Evolutionary conservation across 2,113 vertebrate species (phyloP).

Genomic region (Motacilla alba): DNA sequence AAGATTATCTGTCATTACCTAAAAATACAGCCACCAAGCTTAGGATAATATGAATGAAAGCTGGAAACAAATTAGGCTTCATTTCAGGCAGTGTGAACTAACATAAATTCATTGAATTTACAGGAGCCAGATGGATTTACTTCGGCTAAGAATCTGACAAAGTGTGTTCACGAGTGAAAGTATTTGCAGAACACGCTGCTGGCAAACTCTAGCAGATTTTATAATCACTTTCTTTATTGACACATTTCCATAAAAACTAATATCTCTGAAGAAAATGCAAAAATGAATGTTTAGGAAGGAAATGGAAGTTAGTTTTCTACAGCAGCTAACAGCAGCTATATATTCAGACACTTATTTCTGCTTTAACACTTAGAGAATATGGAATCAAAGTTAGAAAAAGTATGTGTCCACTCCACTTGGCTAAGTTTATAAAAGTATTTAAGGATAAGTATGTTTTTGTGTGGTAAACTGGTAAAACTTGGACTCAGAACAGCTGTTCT

Average conservation of each 20-base stretch:
- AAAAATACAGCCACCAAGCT: neutral
- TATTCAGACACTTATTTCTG: neutral
- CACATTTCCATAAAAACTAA: conserved; percentile 6
- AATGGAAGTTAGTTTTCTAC: neutral
- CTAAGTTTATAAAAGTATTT: neutral
- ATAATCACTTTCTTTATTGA: neutral
- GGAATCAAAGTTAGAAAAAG: neutral
- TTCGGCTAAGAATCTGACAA: conserved; percentile 22
- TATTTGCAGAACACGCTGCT: neutral
- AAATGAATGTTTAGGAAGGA: neutral
- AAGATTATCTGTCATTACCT: neutral
- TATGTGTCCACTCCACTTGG: neutral
- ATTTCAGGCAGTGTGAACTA: conserved; percentile 7
- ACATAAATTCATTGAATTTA: conserved; percentile 4
- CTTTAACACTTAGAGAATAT: neutral
- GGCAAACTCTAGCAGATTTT: conserved; percentile 17
- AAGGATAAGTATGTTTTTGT: neutral
- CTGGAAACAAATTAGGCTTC: conserved; percentile 2
- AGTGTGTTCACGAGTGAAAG: neutral
- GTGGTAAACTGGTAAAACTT: neutral
- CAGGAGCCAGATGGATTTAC: conserved; percentile 31
- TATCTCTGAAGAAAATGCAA: neutral
- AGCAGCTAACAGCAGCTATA: neutral
- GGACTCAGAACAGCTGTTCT: neutral
- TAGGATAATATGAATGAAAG: conserved; percentile 7